Evolutionary conservation across 2,113 vertebrate genomes (phyloP).

Genomic region (Dendropsophus ebraccatus): DNA sequence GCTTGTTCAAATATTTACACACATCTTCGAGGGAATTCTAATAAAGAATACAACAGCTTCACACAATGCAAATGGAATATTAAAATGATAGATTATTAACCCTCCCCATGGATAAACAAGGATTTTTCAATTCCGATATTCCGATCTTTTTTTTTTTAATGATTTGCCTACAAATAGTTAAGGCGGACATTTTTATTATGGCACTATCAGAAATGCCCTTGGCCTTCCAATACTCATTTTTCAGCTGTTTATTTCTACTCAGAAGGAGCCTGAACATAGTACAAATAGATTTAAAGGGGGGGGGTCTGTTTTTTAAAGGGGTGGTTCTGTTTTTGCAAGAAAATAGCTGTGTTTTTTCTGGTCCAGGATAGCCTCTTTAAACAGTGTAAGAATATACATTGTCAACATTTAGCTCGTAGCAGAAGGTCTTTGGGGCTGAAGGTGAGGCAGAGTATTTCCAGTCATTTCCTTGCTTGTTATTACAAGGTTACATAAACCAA

Average conservation of each 20-base stretch:
- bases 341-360: too few species aligned
- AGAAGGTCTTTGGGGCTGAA: too few species aligned
- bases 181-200: background rate
- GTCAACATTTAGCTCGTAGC: too few species aligned
- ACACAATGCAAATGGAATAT: background rate
- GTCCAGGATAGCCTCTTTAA: too few species aligned
- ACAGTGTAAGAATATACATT: too few species aligned
- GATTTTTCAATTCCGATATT: background rate
- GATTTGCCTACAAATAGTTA: background rate
- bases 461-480: too few species aligned
- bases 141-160: too few species aligned
- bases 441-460: too few species aligned
- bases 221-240: background rate
- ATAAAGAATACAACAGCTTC: background rate
- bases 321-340: too few species aligned
- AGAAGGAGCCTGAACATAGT: background rate
- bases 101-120: background rate
- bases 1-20: constrained; percentile 19
- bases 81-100: background rate
- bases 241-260: background rate
- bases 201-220: background rate
- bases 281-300: too few species aligned
- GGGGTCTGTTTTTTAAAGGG: too few species aligned
- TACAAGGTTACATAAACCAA: too few species aligned
- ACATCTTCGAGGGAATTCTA: background rate